Evolutionary conservation across 1,140 invertebrate species (phyloP).

Genomic region (Mamestra configurata): DNA sequence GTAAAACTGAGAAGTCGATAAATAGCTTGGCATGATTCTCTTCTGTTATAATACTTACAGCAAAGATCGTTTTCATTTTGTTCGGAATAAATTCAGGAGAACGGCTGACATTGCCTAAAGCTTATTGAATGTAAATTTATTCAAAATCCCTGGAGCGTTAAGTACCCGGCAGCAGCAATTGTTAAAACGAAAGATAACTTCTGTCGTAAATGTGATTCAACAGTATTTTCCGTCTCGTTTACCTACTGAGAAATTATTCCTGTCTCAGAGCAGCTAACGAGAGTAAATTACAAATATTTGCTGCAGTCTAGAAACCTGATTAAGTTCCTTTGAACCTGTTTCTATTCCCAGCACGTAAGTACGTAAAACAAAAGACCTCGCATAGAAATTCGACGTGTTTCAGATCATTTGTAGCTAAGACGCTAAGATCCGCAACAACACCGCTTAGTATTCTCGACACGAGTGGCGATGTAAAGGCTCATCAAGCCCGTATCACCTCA

Average conservation of each 20-base stretch:
- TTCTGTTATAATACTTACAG: neutral
- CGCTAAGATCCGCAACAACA: slow-evolving; percentile 8
- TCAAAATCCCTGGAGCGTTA: slow-evolving; percentile 29
- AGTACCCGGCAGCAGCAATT: neutral
- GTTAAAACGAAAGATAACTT: slow-evolving; percentile 16
- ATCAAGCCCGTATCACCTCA: neutral
- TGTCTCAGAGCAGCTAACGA: neutral
- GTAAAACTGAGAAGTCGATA: slow-evolving; percentile 3
- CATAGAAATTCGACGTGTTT: slow-evolving; percentile 27
- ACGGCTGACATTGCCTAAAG: neutral
- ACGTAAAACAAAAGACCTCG: slow-evolving; percentile 5
- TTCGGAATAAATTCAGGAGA: too few species aligned
- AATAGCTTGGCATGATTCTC: neutral
- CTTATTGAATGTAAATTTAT: slow-evolving; percentile 35
- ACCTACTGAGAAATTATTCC: neutral
- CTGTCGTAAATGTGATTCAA: neutral
- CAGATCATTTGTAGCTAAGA: slow-evolving; percentile 36
- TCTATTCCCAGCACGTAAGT: slow-evolving; percentile 9
- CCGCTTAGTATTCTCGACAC: slow-evolving; percentile 12
- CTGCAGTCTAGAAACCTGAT: neutral
- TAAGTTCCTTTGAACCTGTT: neutral
- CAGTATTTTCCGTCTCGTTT: neutral
- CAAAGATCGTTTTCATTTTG: neutral
- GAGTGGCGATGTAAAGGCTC: slow-evolving; percentile 16
- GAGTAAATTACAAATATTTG: neutral